Conservation (phyloP, 2,797 vertebrate genomes). For the Clamator glandarius region DNA sequence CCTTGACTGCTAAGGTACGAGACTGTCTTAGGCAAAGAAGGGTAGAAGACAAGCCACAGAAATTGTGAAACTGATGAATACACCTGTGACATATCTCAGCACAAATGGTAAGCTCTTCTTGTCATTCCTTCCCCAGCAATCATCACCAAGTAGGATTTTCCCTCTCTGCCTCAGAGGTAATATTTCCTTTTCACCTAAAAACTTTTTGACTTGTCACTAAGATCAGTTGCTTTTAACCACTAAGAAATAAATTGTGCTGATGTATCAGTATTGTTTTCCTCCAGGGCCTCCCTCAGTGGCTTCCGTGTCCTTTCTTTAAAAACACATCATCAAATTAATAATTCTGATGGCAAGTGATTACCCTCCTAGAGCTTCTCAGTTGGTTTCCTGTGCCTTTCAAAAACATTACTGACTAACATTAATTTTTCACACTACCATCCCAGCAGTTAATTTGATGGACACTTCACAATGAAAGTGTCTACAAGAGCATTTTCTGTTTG, state of each 20-base stretch:
- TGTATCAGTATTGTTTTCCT: not conserved
- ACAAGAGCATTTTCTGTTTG: not conserved
- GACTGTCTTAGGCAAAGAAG: not conserved
- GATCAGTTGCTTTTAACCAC: not conserved
- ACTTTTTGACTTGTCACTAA: not conserved
- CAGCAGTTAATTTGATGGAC: slow-evolving; percentile 7
- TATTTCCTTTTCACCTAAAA: not conserved
- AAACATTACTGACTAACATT: slow-evolving; percentile 33
- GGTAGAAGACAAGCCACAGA: not conserved
- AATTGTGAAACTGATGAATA: not conserved
- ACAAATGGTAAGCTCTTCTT: not conserved
- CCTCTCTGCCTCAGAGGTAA: not conserved
- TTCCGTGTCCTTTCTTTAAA: not conserved
- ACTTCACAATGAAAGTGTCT: not conserved
- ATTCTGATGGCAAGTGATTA: slow-evolving; percentile 28
- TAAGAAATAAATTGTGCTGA: not conserved
- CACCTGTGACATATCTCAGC: not conserved
- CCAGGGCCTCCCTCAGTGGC: not conserved
- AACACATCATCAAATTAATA: slow-evolving; percentile 19
- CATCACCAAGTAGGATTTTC: not conserved
- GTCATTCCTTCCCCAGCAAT: not conserved
- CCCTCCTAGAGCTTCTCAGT: slow-evolving; percentile 13
- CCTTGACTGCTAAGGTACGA: not conserved
- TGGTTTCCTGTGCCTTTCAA: slow-evolving; percentile 9
- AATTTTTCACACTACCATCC: slow-evolving; percentile 1